Evolutionary conservation across 2,888 invertebrate genomes (phyloP).

Genomic region (Diloba caeruleocephala): DNA sequence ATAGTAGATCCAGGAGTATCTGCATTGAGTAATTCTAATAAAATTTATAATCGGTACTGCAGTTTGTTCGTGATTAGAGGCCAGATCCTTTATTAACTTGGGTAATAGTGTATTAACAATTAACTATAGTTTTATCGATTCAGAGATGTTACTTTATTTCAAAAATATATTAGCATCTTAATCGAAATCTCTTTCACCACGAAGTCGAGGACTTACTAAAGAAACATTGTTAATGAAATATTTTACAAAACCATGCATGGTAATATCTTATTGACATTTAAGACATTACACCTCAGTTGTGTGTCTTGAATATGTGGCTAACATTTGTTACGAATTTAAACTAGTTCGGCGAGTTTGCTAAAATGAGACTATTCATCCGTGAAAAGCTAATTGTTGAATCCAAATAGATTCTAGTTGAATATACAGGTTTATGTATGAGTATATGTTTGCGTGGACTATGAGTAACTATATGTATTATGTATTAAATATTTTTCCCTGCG

Average conservation of each 20-base stretch:
- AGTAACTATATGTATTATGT: neutral
- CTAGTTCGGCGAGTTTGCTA: conserved; percentile 41
- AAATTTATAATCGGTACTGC: no score
- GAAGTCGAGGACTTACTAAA: neutral
- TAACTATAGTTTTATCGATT: no score
- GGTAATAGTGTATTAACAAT: no score
- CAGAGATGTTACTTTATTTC: no score
- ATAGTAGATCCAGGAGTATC: no score
- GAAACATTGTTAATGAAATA: neutral
- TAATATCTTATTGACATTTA: conserved; percentile 36
- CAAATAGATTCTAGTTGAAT: conserved; percentile 23
- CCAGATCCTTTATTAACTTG: no score
- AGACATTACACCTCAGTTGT: conserved; percentile 6
- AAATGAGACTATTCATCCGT: conserved; percentile 34
- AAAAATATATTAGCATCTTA: no score
- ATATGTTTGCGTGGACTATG: neutral
- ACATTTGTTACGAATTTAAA: conserved; percentile 34
- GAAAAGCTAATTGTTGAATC: conserved; percentile 27
- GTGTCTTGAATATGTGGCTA: conserved; percentile 25
- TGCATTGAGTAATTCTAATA: no score
- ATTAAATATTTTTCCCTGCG: no score
- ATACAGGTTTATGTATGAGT: conserved; percentile 7
- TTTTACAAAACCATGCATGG: conserved; percentile 6
- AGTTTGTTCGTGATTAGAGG: no score
- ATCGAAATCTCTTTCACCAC: neutral